Conservation (phyloP, 2,113 vertebrate species). For the Alligator mississippiensis region DNA sequence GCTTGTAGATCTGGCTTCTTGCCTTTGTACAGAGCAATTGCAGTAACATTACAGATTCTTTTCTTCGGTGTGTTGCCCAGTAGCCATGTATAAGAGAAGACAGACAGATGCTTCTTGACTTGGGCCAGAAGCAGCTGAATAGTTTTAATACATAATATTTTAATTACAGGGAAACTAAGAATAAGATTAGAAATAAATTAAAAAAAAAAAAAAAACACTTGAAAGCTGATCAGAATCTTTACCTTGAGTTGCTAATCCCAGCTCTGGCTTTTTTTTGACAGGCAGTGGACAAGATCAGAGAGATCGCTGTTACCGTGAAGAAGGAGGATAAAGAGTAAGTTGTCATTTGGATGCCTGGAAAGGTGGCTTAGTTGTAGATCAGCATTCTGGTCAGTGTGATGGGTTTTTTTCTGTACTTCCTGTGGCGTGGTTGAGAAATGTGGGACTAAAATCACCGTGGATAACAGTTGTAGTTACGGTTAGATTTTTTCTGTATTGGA, state of each 20-base stretch:
- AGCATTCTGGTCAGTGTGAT: background rate
- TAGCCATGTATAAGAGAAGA: background rate
- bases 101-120: background rate
- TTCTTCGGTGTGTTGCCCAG: background rate
- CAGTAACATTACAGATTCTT: background rate
- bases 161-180: background rate
- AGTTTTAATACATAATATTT: background rate
- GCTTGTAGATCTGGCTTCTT: background rate
- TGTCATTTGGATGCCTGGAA: background rate
- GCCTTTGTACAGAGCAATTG: background rate
- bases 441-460: background rate
- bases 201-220: background rate
- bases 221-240: rapidly evolving
- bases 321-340: conserved; percentile 93
- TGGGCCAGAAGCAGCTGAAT: background rate
- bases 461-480: background rate
- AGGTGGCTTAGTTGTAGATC: background rate
- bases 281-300: conserved; percentile 93
- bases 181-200: background rate
- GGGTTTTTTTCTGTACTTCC: background rate
- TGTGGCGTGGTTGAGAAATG: background rate
- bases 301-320: conserved; percentile 91
- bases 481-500: background rate
- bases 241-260: conserved; percentile 20
- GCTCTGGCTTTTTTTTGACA: conserved; percentile 65